Evolutionary conservation across 2,888 invertebrate species (phyloP), one percentile per base, ranked within the genome.

Genomic region (Yponomeuta plumbellus): DNA sequence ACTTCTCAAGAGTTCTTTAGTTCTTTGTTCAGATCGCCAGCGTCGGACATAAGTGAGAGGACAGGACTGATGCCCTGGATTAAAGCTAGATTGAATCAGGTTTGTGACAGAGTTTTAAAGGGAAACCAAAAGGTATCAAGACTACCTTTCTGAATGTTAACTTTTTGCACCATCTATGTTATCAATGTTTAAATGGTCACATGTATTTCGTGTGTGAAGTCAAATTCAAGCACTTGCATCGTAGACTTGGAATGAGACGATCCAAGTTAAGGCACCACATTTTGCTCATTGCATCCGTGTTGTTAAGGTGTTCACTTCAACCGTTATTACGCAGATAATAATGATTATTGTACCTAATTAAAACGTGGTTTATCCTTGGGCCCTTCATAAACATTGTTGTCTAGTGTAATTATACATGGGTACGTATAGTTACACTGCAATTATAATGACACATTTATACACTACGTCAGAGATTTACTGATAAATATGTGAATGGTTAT

Each of bases 1-100:
- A 11, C 39, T 70, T 78, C 82, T 69, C 75, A 79, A 72, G 70
- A 72, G 69, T 66, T 81, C 66, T 73, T 81, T 70, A 78, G 75
- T 70, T 75, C 76, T 71, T 67, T 82, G 65, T 79, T 80, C 71
- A 79, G 75, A 70, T 69, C 75, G 62, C 77, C 77, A 67, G 73
- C 73, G 69, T 66, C 72, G 61, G 69, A 69, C 67, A 71, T 75
- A 66, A 73, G 67, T 68, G 73, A 71, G 66, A 72, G 68, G 69
- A 22, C 61, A 75, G 75, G 76, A 74, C 72, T 72, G 70, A 67
- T 52, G 73, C 74, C 57, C 71, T 70, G 34, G 69, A 70, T 65
- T 67, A 71, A 70, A 68, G 70, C 66, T 70, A 74, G 69, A 67
- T 66, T 74, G 72, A 70, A 67, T 67, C 76, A 86, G 86, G 86